A percentile compares a stretch with the other conserved stretches of the same genome.
Conservation (phyloP, 2,888 invertebrate genomes). For the Apomyelois bistriatella region DNA sequence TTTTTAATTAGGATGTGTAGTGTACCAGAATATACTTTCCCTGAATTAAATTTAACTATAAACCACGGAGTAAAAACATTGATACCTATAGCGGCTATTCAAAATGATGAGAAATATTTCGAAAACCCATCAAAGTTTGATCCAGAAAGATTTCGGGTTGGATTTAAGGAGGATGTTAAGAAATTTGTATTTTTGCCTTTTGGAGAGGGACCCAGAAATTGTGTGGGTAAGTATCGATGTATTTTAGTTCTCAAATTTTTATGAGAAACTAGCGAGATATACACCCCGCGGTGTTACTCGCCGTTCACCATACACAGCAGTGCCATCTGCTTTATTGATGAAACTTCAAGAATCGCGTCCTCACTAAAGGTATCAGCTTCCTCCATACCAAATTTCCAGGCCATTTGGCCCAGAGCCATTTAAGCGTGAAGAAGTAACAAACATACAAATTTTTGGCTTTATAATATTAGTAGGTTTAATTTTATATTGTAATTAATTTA, state of each 20-base stretch:
- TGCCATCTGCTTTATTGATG: no score
- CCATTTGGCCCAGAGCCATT: no score
- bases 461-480: no score
- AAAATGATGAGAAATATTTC: conserved; percentile 62
- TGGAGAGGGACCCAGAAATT: conserved; percentile 64
- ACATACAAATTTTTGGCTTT: no score
- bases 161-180: conserved; percentile 42
- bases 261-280: no score
- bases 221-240: conserved; percentile 52
- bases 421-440: no score
- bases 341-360: no score
- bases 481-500: no score
- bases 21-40: conserved; percentile 58
- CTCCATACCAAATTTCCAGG: no score
- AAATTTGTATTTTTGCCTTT: conserved; percentile 59
- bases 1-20: conserved; percentile 57
- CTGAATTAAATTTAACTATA: conserved; percentile 57
- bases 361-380: no score
- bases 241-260: not conserved
- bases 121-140: conserved; percentile 52
- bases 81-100: conserved; percentile 62
- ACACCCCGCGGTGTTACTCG: no score
- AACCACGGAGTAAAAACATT: conserved; percentile 50
- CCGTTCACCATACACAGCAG: no score
- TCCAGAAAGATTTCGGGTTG: conserved; percentile 57